Evolutionary conservation across 2,113 vertebrate species (phyloP).

Genomic region (Micronycteris hirsuta): DNA sequence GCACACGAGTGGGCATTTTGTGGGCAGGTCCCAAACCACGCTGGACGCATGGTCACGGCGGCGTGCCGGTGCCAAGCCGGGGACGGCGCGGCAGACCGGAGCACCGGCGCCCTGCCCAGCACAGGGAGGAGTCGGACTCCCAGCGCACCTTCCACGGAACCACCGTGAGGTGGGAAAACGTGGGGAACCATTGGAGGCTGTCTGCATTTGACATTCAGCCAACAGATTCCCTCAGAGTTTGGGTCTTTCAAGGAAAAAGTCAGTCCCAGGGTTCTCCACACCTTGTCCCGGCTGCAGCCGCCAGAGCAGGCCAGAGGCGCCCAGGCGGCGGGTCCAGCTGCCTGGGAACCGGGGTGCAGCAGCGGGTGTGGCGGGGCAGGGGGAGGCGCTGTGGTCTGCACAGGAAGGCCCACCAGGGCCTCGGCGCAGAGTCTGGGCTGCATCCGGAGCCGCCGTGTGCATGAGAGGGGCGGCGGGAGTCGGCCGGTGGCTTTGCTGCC

Average conservation of each 20-base stretch:
- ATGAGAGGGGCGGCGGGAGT: too few species aligned
- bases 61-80: too few species aligned
- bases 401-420: neutral
- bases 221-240: neutral
- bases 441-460: neutral
- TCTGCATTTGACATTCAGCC: neutral
- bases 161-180: accelerated
- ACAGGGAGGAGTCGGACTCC: too few species aligned
- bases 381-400: neutral
- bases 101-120: neutral
- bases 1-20: neutral
- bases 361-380: neutral
- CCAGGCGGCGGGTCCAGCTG: neutral
- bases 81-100: neutral
- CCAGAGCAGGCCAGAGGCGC: neutral
- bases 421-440: too few species aligned
- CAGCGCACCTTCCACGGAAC: too few species aligned
- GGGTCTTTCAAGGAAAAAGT: neutral
- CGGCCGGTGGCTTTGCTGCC: too few species aligned
- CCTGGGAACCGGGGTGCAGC: too few species aligned
- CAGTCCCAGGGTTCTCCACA: neutral
- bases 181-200: neutral
- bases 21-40: neutral
- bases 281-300: neutral
- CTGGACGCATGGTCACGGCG: neutral